These are phyloP conservation scores for Chanos chanos DNA, from an alignment of 2,797 vertebrate species.

Conservation along the genomic window DNA sequence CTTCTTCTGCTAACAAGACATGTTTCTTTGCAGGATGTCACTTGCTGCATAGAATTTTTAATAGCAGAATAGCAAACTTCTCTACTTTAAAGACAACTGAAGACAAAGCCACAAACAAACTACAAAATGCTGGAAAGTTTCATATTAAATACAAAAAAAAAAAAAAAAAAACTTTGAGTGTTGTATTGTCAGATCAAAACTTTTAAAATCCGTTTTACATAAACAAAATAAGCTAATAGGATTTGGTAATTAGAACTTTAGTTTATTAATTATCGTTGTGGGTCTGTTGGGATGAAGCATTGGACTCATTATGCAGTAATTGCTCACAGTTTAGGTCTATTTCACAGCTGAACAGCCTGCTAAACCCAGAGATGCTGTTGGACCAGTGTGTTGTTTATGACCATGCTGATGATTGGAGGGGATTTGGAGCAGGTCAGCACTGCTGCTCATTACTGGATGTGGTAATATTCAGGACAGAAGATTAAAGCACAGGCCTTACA, in stretches of 20 bases:
- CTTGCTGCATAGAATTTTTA: too few species aligned
- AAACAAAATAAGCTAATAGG: constrained; percentile 47
- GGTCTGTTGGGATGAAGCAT: constrained; percentile 54
- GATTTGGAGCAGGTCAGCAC: constrained; percentile 29
- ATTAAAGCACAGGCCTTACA: constrained; percentile 32
- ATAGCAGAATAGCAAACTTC: too few species aligned
- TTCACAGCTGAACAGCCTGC: constrained; percentile 67
- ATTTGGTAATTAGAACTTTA: constrained; percentile 65
- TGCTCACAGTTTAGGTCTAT: constrained; percentile 67
- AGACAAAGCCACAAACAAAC: too few species aligned
- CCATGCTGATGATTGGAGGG: constrained; percentile 33
- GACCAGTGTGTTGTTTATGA: constrained; percentile 47
- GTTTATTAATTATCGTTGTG: constrained; percentile 64
- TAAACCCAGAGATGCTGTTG: constrained; percentile 52
- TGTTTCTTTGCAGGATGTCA: too few species aligned
- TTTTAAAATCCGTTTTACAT: constrained; percentile 38
- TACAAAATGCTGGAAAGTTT: too few species aligned
- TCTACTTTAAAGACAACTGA: too few species aligned
- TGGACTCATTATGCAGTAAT: constrained; percentile 67
- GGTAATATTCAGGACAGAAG: constrained; percentile 15
- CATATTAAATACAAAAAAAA: not conserved
- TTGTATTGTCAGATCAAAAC: constrained; percentile 36
- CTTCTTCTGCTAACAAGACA: too few species aligned
- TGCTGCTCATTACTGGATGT: constrained; percentile 26
- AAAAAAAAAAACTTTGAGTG: constrained; percentile 2